Conservation (phyloP, 2,113 vertebrate species). For the Nesoenas mayeri region DNA sequence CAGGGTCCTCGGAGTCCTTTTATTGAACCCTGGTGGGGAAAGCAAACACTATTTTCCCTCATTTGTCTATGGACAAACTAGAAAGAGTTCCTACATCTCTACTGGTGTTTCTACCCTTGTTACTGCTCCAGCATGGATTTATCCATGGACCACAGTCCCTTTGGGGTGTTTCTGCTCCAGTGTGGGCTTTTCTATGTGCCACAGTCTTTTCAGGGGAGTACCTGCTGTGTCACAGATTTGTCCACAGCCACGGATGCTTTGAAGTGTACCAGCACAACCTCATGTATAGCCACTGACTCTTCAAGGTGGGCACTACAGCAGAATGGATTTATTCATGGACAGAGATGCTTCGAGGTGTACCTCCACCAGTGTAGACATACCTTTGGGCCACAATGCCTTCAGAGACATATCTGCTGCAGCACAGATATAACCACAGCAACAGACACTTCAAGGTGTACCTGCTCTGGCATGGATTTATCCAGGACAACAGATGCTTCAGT, state of each 20-base stretch:
- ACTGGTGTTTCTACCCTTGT: neutral
- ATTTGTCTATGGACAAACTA: neutral
- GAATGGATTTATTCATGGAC: neutral
- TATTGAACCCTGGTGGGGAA: neutral
- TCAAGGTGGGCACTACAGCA: neutral
- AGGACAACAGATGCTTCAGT: too few relatives aligned
- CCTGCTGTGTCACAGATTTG: too few relatives aligned
- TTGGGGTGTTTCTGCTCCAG: neutral
- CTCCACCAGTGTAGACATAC: too few relatives aligned
- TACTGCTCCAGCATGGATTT: neutral
- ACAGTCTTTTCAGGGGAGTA: too few relatives aligned
- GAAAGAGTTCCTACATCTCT: neutral
- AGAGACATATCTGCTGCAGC: too few relatives aligned
- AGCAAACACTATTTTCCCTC: neutral
- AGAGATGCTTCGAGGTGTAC: too few relatives aligned
- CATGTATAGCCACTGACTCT: neutral
- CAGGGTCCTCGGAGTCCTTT: neutral
- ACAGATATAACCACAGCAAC: too few relatives aligned
- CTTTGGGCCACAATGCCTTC: too few relatives aligned
- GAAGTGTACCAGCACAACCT: accelerated
- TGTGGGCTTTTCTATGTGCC: too few relatives aligned
- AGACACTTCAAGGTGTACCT: too few relatives aligned
- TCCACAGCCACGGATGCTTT: neutral
- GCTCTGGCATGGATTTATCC: too few relatives aligned
- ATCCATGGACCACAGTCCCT: neutral